Evolutionary conservation across 1,140 invertebrate species (phyloP), one percentile per base, ranked within the genome.

Genomic region (Saccostrea cuccullata): DNA sequence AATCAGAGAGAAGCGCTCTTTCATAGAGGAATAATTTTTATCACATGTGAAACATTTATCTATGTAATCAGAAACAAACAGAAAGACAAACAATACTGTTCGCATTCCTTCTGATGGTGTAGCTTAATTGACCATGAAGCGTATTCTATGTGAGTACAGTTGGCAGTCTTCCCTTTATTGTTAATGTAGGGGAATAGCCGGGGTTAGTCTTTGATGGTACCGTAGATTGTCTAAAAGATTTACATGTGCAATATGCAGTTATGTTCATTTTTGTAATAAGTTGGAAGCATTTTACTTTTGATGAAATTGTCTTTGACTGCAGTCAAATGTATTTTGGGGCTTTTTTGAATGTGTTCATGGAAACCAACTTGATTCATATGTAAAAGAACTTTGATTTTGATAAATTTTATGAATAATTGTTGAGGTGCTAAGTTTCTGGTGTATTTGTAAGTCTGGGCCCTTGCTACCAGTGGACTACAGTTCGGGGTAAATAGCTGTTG

Each of bases 61-160:
- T 26, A 26, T 36, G 70, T 77, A 77, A 77, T 77, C 70, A 77
- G 70, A 77, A 77, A 77, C 70, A 77, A 77, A 77, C 70, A 77
- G 70, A 77, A 77, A 30, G 30, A 77, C 26, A 36, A 77, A 77
- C 70, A 77, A 30, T 77, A 30, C 70, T 26, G 70, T 36, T 26
- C 15, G 70, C 70, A 77, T 77, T 77, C 70, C 70, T 77, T 26
- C 26, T 30, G 13, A 2, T 30, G 26, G 26, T 77, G 23, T 77
- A 15, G 23, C 26, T 23, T 77, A 77, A 77, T 77, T 77, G 70
- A 77, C 30, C 70, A 26, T 77, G 70, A 77, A 77, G 26, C 30
- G 17, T 64, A 64, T 64, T 77, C 70, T 30, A 4, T 15, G 70
- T 30, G 70, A 77, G 70, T 77, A 77, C 70, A 9, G 15, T 77